Conservation (phyloP, 1,140 invertebrate species). For the Ganaspis sp. region DNA sequence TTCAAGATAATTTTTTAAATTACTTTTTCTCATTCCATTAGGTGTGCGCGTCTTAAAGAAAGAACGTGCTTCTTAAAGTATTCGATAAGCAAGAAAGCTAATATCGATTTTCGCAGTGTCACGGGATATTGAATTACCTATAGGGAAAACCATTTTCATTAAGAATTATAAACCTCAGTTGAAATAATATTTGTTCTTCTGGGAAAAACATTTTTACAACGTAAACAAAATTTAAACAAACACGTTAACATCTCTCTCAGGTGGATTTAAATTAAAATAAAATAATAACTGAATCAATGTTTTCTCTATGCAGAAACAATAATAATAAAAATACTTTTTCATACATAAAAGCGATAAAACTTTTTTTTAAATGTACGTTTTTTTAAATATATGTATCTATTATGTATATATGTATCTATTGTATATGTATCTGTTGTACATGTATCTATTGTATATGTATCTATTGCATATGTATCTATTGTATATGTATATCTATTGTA, state of each 20-base stretch:
- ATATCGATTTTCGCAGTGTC: constrained; percentile 44
- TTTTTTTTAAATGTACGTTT: too few species aligned
- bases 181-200: constrained; percentile 14
- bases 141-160: constrained; percentile 19
- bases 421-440: too few species aligned
- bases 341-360: too few species aligned
- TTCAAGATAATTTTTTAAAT: neutral
- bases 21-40: neutral
- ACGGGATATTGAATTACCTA: constrained; percentile 23
- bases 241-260: neutral
- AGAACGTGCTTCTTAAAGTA: constrained; percentile 1
- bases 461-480: too few species aligned
- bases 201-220: neutral
- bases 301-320: too few species aligned
- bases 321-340: too few species aligned
- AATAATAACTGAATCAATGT: too few species aligned
- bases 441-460: too few species aligned
- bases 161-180: constrained; percentile 10
- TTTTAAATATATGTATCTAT: too few species aligned
- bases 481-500: too few species aligned
- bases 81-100: constrained; percentile 41
- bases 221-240: neutral
- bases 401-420: too few species aligned
- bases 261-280: too few species aligned
- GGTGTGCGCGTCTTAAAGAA: neutral